These are phyloP conservation scores for Botia kubotai DNA, from an alignment of 2,797 vertebrate genomes.

Conservation along the genomic window DNA sequence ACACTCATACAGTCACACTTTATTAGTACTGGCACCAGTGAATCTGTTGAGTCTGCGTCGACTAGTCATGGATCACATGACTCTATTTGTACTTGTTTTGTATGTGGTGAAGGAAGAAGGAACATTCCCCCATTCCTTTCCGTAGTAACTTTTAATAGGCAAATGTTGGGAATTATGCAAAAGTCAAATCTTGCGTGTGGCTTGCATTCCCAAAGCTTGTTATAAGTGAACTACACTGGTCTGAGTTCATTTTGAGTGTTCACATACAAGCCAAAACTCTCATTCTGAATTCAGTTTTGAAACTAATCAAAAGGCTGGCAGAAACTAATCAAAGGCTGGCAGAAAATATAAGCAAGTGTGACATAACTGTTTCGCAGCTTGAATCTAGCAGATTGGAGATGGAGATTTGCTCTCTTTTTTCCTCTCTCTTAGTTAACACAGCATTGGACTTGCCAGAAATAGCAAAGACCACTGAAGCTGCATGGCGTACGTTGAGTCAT, in stretches of 20 bases:
- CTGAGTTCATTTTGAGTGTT: too few species aligned
- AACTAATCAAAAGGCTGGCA: neutral
- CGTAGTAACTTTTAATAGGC: neutral
- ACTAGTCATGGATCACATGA: neutral
- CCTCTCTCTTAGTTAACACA: neutral
- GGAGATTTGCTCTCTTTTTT: constrained; percentile 13
- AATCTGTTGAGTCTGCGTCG: neutral
- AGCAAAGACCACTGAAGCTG: constrained; percentile 3
- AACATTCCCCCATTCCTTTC: neutral
- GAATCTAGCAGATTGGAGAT: constrained; percentile 5
- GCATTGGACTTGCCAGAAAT: neutral
- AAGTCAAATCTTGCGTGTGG: neutral
- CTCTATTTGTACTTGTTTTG: too few species aligned
- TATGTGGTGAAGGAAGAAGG: neutral
- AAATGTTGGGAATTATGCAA: neutral
- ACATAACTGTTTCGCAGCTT: neutral
- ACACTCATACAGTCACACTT: constrained; percentile 13
- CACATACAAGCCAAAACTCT: too few species aligned
- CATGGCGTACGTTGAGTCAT: neutral
- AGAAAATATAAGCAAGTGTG: neutral
- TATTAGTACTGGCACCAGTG: constrained; percentile 22
- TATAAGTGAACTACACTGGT: too few species aligned
- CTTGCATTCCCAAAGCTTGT: constrained; percentile 1
- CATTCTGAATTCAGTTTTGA: neutral
- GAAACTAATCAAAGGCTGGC: constrained; percentile 1